phyloP scores from a whole-genome alignment of 2,797 vertebrate genomes.

The Characodon lateralis region DNA sequence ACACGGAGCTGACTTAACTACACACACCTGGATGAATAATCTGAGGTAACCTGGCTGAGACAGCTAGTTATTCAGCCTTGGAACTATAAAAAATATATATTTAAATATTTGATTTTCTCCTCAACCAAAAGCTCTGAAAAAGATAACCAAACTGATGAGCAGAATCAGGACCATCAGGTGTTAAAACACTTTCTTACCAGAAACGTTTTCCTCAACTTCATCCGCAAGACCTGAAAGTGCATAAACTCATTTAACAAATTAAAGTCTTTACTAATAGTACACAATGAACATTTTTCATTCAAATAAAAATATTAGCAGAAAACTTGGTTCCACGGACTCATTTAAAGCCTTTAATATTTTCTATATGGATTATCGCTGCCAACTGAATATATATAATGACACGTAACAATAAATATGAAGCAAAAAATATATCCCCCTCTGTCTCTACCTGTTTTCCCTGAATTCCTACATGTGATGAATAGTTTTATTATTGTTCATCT shows the following conservation, averaged over 20 bases:
- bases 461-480: too few relatives aligned
- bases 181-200: constrained; percentile 76
- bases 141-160: background rate
- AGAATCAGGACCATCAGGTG: background rate
- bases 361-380: too few relatives aligned
- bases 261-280: background rate
- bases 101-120: background rate
- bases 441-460: too few relatives aligned
- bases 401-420: too few relatives aligned
- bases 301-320: background rate
- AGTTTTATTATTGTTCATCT: too few relatives aligned
- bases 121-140: background rate
- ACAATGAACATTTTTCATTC: background rate
- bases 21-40: background rate
- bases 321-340: background rate
- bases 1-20: background rate
- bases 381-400: too few relatives aligned
- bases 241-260: background rate
- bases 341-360: too few relatives aligned
- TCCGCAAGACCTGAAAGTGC: constrained; percentile 80
- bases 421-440: too few relatives aligned
- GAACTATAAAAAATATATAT: background rate
- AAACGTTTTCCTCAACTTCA: constrained; percentile 81
- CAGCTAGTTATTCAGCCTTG: background rate
- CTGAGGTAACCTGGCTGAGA: background rate